Evolutionary conservation across 2,113 vertebrate species (phyloP), one percentile per base, ranked within the genome.

Genomic region (Cebidichthys violaceus): DNA sequence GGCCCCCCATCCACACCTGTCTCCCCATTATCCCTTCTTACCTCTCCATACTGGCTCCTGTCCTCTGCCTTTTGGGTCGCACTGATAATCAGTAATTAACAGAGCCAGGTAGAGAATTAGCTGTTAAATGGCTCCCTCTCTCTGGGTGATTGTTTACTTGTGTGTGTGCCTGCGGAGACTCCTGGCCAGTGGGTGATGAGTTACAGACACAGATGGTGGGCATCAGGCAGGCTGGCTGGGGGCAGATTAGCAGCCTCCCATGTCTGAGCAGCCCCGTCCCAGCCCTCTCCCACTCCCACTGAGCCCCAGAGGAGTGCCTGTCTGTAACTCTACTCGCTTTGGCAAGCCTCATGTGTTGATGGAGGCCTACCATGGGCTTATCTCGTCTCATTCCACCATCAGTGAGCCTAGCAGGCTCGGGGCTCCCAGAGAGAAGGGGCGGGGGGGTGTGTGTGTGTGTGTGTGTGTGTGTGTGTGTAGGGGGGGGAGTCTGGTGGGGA

Each of bases 131-230:
- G 59, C 67, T 93, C 85, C n/a, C n/a, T 85, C 79, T 81, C 74
- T 59, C 74, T 59, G 66, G 70, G 73, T 87, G 87, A 89, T 89
- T 94, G 91, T 93, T 91, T 93, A 86, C 87, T 83, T 50, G 77
- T 89, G 76, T 86, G 74, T 72, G 59, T 66, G 82, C 83, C 83
- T 92, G 91, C 45, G 14, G 88, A 88, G 90, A 86, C 86, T 91
- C 72, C 93, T 84, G 88, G 80, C 79, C 20, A n/a, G 70, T 69
- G 82, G 91, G 82, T 92, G 94, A 94, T 91, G 88, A 93, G 84
- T 90, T 90, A 88, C 92, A 94, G 91, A 92, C 92, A 91, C 94
- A 95, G 94, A 94, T 95, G 94, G 92, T 91, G 90, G 92, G 85
- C 94, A 94, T 95, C 94, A 94, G 22, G 78, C 84, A 73, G 76